A percentile compares a stretch with the other conserved stretches of the same genome.
phyloP scores from a whole-genome alignment of 2,888 invertebrate genomes.

The Creontiades dilutus region DNA sequence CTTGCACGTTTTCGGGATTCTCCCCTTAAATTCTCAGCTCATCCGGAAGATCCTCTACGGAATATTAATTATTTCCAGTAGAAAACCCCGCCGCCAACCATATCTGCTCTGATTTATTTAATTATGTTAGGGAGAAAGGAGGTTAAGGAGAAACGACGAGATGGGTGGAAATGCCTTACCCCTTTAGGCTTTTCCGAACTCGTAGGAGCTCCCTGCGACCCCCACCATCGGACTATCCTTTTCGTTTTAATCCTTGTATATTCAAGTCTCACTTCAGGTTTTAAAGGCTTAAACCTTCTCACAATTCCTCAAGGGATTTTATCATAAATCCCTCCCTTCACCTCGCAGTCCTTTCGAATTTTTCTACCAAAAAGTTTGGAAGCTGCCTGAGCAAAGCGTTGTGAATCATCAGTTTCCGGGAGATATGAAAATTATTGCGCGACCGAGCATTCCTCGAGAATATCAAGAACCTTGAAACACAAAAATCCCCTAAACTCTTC shows the following conservation, averaged over 20 bases:
- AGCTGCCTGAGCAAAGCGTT: not conserved
- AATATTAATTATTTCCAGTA: conserved; percentile 54
- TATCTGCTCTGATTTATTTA: conserved; percentile 60
- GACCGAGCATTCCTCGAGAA: conserved; percentile 17
- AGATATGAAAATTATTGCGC: conserved; percentile 57
- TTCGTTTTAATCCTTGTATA: conserved; percentile 53
- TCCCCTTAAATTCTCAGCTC: conserved; percentile 59
- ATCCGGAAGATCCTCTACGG: conserved; percentile 56
- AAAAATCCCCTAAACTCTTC: conserved; percentile 2
- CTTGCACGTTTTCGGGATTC: conserved; percentile 47
- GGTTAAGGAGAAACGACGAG: not conserved
- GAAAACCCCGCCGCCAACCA: conserved; percentile 42
- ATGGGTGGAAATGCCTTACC: conserved; percentile 16
- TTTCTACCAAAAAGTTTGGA: conserved; percentile 17
- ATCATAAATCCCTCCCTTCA: conserved; percentile 41
- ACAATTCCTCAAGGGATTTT: conserved; percentile 39
- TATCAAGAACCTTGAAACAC: conserved; percentile 37
- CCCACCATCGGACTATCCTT: not conserved
- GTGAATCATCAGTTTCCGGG: conserved; percentile 60
- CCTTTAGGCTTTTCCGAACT: conserved; percentile 34
- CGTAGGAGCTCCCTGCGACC: not conserved
- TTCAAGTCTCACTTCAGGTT: conserved; percentile 59
- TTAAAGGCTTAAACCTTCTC: conserved; percentile 33
- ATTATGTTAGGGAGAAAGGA: conserved; percentile 41
- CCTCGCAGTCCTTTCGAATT: not conserved